These are phyloP conservation scores for Melopsittacus undulatus DNA, from an alignment of 2,797 vertebrate genomes.

Conservation along the genomic window DNA sequence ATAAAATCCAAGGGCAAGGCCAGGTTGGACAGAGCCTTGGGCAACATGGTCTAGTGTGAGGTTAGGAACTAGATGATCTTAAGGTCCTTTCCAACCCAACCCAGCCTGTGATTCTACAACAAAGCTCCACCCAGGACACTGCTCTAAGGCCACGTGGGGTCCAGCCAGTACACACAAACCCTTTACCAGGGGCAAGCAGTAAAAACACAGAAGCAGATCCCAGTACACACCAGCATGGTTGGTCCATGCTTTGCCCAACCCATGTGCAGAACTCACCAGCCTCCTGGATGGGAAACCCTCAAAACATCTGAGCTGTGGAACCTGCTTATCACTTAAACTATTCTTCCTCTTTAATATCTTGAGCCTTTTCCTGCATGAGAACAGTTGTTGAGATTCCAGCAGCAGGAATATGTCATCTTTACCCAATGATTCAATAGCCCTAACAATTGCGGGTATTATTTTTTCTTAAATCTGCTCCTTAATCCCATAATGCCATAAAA, in stretches of 20 bases:
- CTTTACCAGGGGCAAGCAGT: fast-evolving
- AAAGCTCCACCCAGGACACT: not conserved
- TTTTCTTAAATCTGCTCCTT: slow-evolving; percentile 53
- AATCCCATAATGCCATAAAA: slow-evolving; percentile 65
- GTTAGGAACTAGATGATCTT: not conserved
- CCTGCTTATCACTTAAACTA: not conserved
- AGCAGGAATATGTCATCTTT: slow-evolving; percentile 30
- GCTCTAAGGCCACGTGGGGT: not conserved
- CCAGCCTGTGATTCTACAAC: not conserved
- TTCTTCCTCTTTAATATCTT: not conserved
- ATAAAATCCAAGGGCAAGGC: not conserved
- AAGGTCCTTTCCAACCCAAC: not conserved
- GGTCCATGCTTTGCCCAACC: not conserved
- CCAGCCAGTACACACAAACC: not conserved
- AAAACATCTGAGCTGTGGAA: not conserved
- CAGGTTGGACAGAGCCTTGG: not conserved
- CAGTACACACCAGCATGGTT: fast-evolving
- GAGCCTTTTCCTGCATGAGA: not conserved
- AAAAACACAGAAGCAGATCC: not conserved
- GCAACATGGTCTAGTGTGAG: not conserved
- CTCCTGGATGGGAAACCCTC: not conserved
- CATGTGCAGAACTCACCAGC: not conserved
- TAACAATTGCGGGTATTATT: slow-evolving; percentile 47
- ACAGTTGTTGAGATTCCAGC: not conserved
- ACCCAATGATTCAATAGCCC: slow-evolving; percentile 19